Evolutionary conservation across 2,888 invertebrate genomes (phyloP), one percentile per base, ranked within the genome.

Genomic region (Agrochola litura): DNA sequence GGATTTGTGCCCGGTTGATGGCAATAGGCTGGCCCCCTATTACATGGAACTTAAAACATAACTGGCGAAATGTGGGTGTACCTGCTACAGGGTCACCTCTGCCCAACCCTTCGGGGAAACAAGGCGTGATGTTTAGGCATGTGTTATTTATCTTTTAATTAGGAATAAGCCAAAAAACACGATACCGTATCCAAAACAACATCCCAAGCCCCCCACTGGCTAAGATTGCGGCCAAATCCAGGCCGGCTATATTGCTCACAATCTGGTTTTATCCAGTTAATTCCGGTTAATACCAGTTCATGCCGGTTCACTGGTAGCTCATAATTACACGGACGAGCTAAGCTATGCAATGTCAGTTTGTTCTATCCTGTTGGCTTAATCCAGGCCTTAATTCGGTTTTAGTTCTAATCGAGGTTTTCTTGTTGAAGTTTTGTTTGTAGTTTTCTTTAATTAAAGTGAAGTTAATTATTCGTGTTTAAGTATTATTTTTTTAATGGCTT

Each of bases 201-300:
- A 84, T 37, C 10, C n/a, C n/a, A 58, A 46, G 9, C 56, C 9
- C 88, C 81, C 87, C 84, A 79, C 79, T 8, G 77, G 81, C 83
- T 88, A 85, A 90, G 89, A 92, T 92, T 91, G 91, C 86, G 91
- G 88, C 86, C 88, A 88, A 91, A 90, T 90, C 90, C 90, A 83
- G 80, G 87, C 86, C 88, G 81, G 90, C 90, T 88, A 91, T 92
- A 91, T 91, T 90, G 88, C 91, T 89, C 90, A 89, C 92, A 91
- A 90, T 90, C 92, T 90, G 89, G 90, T 90, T 88, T 88, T 88
- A 91, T 90, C 90, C 88, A 77, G 88, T 90, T 91, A 90, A 91
- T 91, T 90, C 92, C 86, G 73, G 89, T 91, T 92, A 90, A 88
- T 84, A 87, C 86, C 84, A 85, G 89, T 88, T 86, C 83, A 87